Base-by-base conservation (phyloP, 2,888 invertebrate species). In the Dolichopus griseipennis region DNA sequence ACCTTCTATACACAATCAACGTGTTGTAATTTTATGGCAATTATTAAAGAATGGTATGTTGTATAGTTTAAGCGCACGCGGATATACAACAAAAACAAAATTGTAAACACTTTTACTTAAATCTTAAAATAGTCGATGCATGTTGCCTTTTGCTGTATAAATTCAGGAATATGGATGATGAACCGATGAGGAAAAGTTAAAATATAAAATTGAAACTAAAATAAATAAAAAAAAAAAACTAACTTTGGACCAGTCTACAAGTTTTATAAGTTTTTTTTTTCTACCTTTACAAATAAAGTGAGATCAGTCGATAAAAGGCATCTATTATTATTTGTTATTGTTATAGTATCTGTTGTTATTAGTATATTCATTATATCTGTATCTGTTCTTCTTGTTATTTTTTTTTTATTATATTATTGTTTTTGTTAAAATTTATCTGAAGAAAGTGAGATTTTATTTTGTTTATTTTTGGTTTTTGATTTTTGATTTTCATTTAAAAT, bases 391-490 rank as follows among this genome's bases (percentile, higher is more conserved):
- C 2, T 37, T 18, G 52, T 15, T 43, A 12, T 43, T 52, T 52
- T n/a, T 27, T n/a, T 43, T 43, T 18, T 52, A n/a, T 52, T n/a
- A n/a, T n/a, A n/a, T 52, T 52, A 18, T 6, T 52, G 43, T 52
- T 52, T 4, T 6, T 52, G 41, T 41, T 41, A 15, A 41, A 18
- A 52, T 18, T 52, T 52, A 12, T 52, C 15, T 15, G 52, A 52
- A 52, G 52, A 52, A 52, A 52, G 52, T 52, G 52, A 52, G 52
- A 52, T 52, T 52, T 52, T 52, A n/a, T n/a, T n/a, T n/a, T n/a
- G n/a, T n/a, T n/a, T n/a, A n/a, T n/a, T n/a, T n/a, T n/a, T n/a
- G 18, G 52, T 52, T 52, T 34, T 37, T 7, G 15, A 52, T 12
- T 52, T 6, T n/a, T 52, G 52, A n/a, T 52, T 18, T 52, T 52